These are phyloP conservation scores for Episyrphus balteatus DNA, from an alignment of 1,140 invertebrate species.

Conservation along the genomic window DNA sequence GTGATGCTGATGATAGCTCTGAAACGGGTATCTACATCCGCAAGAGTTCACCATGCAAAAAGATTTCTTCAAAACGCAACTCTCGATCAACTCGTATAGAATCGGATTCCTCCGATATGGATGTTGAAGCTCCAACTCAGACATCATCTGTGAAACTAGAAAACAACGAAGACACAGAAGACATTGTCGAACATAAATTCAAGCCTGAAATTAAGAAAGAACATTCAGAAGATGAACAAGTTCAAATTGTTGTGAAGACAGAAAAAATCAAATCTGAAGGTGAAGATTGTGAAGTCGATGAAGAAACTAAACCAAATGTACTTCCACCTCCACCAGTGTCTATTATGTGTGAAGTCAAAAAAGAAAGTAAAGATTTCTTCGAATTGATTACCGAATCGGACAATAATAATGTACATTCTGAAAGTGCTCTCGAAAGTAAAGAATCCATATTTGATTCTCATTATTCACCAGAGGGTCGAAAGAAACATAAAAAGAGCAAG, in stretches of 20 bases:
- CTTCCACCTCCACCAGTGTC: constrained; percentile 15
- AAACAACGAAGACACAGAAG: constrained; percentile 7
- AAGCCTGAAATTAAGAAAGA: constrained; percentile 34
- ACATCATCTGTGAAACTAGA: constrained; percentile 5
- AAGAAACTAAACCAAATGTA: constrained; percentile 22
- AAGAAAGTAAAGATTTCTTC: constrained; percentile 23
- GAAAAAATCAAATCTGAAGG: constrained; percentile 38
- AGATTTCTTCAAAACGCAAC: constrained; percentile 41
- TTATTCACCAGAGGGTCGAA: constrained; percentile 44
- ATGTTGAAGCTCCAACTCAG: background rate
- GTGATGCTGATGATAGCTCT: constrained; percentile 34
- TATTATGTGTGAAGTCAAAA: constrained; percentile 37
- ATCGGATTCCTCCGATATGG: constrained; percentile 38
- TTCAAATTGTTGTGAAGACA: constrained; percentile 23
- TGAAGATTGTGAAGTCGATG: constrained; percentile 24
- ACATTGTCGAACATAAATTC: constrained; percentile 28
- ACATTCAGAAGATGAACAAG: background rate
- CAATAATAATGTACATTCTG: background rate
- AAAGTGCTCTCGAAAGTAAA: constrained; percentile 3
- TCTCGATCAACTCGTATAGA: constrained; percentile 44
- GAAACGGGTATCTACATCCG: constrained; percentile 24
- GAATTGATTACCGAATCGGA: constrained; percentile 1
- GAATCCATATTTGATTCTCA: constrained; percentile 4
- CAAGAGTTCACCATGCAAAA: constrained; percentile 26
- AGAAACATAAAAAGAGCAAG: constrained; percentile 75